These are phyloP conservation scores for Telenomus remus DNA, from an alignment of 1,140 invertebrate species.

Conservation along the genomic window DNA sequence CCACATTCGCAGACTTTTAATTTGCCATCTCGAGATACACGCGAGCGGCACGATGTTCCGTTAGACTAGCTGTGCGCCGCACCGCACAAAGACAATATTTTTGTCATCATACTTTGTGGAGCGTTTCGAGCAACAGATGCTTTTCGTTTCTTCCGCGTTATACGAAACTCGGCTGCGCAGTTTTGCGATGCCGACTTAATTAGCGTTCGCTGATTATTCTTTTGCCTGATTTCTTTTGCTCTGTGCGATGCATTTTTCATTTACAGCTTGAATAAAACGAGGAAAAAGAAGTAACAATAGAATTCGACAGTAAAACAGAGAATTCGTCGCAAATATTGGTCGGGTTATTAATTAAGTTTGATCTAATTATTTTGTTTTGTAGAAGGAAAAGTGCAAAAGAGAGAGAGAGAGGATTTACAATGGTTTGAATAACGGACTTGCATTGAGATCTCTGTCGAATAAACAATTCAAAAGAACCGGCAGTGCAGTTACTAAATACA, in stretches of 20 bases:
- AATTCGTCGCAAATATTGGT: no score
- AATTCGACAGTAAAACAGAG: background rate
- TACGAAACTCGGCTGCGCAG: background rate
- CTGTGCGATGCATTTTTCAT: no score
- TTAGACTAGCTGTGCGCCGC: conserved; percentile 51
- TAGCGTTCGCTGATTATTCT: conserved; percentile 15
- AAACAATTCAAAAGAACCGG: background rate
- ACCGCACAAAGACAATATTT: conserved; percentile 51
- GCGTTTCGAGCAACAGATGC: conserved; percentile 41
- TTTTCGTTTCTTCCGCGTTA: no score
- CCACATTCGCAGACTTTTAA: conserved; percentile 40
- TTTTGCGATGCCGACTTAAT: conserved; percentile 26
- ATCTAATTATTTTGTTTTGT: no score
- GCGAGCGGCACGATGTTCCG: conserved; percentile 32
- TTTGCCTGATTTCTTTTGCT: no score
- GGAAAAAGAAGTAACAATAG: no score
- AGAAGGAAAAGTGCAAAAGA: no score
- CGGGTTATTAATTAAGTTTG: no score
- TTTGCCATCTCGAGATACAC: conserved; percentile 35
- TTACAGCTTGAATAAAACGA: conserved; percentile 1
- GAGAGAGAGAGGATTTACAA: no score
- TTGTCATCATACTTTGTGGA: conserved; percentile 40
- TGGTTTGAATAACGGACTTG: no score
- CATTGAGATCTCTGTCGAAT: no score
- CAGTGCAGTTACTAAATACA: conserved; percentile 15